Evolutionary conservation across 2,113 vertebrate genomes (phyloP), one percentile per base, ranked within the genome.

Genomic region (Ptilonorhynchus violaceus): DNA sequence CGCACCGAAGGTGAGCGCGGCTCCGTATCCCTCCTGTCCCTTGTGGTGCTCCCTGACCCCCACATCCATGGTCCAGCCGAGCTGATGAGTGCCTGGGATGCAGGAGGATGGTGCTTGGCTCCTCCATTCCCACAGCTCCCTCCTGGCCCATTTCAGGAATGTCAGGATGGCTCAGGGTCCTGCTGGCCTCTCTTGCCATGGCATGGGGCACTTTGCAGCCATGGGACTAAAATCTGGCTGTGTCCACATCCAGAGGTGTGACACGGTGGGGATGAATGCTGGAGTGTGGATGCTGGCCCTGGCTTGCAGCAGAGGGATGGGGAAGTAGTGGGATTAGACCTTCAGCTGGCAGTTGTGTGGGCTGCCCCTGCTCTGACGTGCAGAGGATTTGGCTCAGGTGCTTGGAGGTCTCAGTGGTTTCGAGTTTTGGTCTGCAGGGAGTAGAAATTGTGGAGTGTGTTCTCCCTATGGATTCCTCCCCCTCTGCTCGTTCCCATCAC

Each of bases 1-100:
- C 98, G 99, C 68, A 98, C 99, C 0, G 99, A 99, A 99, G 99
- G 99, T 99, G 98, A 93, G 91, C 1, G 0, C 1, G 0, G 46
- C 58, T 6, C 52, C 0, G 1, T 1, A 35, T 2, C 78, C 2
- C 0, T 13, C 42, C 56, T 4, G 15, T 5, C 58, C 67, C 4
- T 0, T 0, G 1, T 5, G 33, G 11, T 13, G 33, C 85, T 60
- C 3, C 0, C 1, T 28, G 35, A 15, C 19, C 18, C 53, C 42
- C 10, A 1, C 0, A 1, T 0, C 1, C 0, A 0, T 2, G 28
- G 20, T 9, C 35, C 52, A 25, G 58, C 27, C 0, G 1, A 46
- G 35, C 42, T 67, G 74, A 20, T 0, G 3, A 41, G 37, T 1
- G 1, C 44, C 44, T 30, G 50, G 42, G 3, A 6, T n/a, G n/a